Conservation (phyloP, 2,888 invertebrate species). For the Clunio marinus region DNA sequence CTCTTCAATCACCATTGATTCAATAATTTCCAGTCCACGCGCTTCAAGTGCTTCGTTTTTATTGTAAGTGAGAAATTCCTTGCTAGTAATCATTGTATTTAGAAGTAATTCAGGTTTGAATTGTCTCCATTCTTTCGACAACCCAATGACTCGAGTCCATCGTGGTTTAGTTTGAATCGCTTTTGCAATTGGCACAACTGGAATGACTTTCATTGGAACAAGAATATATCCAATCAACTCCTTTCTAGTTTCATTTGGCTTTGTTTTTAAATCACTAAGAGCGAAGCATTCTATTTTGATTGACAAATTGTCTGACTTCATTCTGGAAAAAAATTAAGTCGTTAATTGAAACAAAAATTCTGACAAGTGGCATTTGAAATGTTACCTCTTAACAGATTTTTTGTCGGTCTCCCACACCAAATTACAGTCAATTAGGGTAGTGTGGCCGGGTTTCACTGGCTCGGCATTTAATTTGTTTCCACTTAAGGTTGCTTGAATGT, state of each 20-base stretch:
- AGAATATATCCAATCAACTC: constrained; percentile 67
- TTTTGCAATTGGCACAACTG: constrained; percentile 58
- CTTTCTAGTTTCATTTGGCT: constrained; percentile 41
- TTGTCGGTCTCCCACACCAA: constrained; percentile 76
- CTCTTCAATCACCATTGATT: constrained; percentile 28
- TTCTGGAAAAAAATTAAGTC: constrained; percentile 52
- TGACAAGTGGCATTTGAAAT: background rate
- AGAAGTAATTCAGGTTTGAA: constrained; percentile 61
- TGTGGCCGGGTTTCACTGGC: constrained; percentile 56
- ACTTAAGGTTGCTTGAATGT: constrained; percentile 60
- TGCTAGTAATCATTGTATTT: constrained; percentile 59
- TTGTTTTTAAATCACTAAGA: constrained; percentile 47
- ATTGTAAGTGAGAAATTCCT: constrained; percentile 44
- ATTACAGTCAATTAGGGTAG: constrained; percentile 66
- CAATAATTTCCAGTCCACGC: background rate
- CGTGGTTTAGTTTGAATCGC: constrained; percentile 54
- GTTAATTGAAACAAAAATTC: background rate
- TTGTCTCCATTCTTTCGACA: constrained; percentile 56
- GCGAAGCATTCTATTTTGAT: constrained; percentile 67
- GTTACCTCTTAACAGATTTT: constrained; percentile 54
- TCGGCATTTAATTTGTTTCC: constrained; percentile 67
- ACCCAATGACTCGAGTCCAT: constrained; percentile 62
- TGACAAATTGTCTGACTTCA: constrained; percentile 68
- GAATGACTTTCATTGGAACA: constrained; percentile 65
- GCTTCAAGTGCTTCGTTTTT: constrained; percentile 18